Evolutionary conservation across 2,113 vertebrate genomes (phyloP), one percentile per base, ranked within the genome.

Genomic region (Tragelaphus scriptus): DNA sequence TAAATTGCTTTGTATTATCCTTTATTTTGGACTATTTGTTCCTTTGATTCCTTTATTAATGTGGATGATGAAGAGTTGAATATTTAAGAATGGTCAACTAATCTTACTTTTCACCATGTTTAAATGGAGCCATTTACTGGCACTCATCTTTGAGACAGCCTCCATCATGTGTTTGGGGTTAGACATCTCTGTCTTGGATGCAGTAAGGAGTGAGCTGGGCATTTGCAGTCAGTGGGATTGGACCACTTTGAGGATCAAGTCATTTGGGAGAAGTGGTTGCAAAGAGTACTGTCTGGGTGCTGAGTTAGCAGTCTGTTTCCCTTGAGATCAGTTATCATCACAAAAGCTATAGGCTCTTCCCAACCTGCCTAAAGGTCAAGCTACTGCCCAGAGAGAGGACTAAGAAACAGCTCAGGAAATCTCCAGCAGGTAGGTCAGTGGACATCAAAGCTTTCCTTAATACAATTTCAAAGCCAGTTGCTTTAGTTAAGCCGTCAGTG

Each of bases 1-100:
- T 79, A 91, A 96, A 95, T 95, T 94, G 59, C 36, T 88, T 92
- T 94, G 65, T 82, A 82, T 97, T 92, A 96, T 85, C 59, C 81
- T 88, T 91, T 92, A 95, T 71, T 96, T 97, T 97, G 53, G 55
- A 49, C 36, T 88, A 71, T 77, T 95, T 68, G 81, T 94, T 44
- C 58, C 63, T 97, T 96, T 95, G 32, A 88, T 97, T 85, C 71
- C 2, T 94, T 94, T 85, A 65, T 97, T 98, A 96, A 81, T 90
- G 13, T 63, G 51, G 79, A 79, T 95, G 92, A 97, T 92, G 77
- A 92, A 92, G 81, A 92, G n/a, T 49, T 61, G 95, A 93, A 25
- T 93, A 36, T 81, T 56, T 56, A 65, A 59, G 75, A 95, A 63
- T 86, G 77, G 9, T 92, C 86, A 93, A 91, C 17, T 85, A 81